These are phyloP conservation scores for Plotosus lineatus DNA, from an alignment of 2,113 vertebrate species.

Conservation along the genomic window DNA sequence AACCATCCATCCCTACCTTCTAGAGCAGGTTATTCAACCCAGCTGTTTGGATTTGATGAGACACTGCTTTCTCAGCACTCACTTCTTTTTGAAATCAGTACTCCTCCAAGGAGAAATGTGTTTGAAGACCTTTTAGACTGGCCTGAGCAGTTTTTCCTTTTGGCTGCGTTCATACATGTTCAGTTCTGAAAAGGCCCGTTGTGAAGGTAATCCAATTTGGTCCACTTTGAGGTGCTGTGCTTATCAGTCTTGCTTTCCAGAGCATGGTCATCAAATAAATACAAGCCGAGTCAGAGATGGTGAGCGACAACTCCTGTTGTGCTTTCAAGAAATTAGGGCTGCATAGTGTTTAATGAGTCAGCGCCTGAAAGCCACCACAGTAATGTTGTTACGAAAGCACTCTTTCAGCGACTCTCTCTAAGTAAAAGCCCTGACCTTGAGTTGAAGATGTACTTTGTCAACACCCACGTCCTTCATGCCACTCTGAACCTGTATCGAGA, in stretches of 20 bases:
- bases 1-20: neutral
- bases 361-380: conserved; percentile 33
- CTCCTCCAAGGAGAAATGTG: neutral
- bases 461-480: conserved; percentile 28
- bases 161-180: neutral
- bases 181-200: neutral
- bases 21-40: neutral
- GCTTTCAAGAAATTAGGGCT: conserved; percentile 44
- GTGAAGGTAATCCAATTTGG: conserved; percentile 37
- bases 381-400: conserved; percentile 24
- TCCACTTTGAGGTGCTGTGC: conserved; percentile 24
- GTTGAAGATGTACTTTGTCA: conserved; percentile 34
- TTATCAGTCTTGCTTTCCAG: conserved; percentile 30
- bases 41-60: neutral
- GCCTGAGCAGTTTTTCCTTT: conserved; percentile 16
- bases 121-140: neutral
- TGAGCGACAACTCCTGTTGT: conserved; percentile 21
- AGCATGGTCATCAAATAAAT: conserved; percentile 11
- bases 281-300: neutral
- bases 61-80: neutral
- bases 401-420: conserved; percentile 18
- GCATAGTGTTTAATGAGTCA: conserved; percentile 34
- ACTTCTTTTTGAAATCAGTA: neutral
- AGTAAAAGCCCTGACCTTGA: conserved; percentile 41
- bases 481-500: neutral